These are phyloP conservation scores for Coenonympha glycerion DNA, from an alignment of 2,888 invertebrate genomes.

Conservation along the genomic window DNA sequence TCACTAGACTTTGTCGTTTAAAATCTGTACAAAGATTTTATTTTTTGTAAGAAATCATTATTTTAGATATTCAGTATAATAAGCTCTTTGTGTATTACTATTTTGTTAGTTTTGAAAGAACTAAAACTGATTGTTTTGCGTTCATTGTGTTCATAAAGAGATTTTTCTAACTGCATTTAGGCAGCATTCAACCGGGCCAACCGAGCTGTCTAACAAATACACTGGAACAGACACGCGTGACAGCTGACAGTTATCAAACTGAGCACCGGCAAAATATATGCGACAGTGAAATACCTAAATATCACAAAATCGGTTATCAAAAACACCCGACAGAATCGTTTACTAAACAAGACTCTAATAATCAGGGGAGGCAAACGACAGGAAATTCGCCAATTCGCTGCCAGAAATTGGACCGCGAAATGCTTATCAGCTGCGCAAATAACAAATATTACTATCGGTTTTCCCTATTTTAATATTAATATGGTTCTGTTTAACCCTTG, in stretches of 20 bases:
- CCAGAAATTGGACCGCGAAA: slow-evolving; percentile 7
- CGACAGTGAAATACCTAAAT: too few relatives aligned
- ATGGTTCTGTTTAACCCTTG: too few relatives aligned
- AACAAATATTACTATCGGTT: neutral
- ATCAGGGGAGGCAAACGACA: slow-evolving; percentile 22
- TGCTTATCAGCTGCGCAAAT: slow-evolving; percentile 11
- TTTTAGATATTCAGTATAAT: too few relatives aligned
- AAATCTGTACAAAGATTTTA: too few relatives aligned
- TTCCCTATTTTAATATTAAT: neutral
- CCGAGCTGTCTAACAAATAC: neutral
- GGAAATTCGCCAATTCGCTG: slow-evolving; percentile 19
- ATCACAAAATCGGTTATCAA: slow-evolving; percentile 5
- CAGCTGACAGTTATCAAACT: neutral
- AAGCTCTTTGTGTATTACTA: too few relatives aligned
- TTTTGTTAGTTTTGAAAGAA: too few relatives aligned
- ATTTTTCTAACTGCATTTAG: neutral
- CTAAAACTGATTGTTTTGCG: too few relatives aligned
- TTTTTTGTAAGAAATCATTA: too few relatives aligned
- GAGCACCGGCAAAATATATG: neutral
- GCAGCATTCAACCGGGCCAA: too few relatives aligned
- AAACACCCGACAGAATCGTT: slow-evolving; percentile 2
- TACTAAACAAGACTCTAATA: slow-evolving; percentile 9
- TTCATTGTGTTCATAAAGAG: too few relatives aligned
- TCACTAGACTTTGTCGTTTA: neutral
- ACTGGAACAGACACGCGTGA: neutral